Evolutionary conservation across 2,888 invertebrate species (phyloP), one percentile per base, ranked within the genome.

Genomic region (Pollenia griseotomentosa): DNA sequence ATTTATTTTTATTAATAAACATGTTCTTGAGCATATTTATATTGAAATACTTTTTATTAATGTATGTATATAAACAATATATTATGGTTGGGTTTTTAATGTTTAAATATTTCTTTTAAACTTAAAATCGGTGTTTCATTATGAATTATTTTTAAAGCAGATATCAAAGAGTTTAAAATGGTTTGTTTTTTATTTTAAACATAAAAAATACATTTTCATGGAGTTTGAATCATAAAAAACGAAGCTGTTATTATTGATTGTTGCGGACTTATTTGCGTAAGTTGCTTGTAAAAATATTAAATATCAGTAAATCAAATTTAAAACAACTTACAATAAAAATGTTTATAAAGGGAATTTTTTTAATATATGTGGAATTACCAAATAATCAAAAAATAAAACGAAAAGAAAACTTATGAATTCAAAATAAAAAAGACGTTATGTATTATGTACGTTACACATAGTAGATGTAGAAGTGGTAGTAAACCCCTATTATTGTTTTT

Each of bases 171-270:
- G 19, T 10, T 23, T 63, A 42, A 63, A 48, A 9, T 51, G 8
- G 8, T 6, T 46, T 59, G 2, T 46, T 4, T n/a, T 44, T 44
- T 66, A 8, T 44, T 42, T n/a, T 23, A 77, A 65, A 73, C 12
- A 14, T 42, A 44, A 74, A 14, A 66, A 23, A 79, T 1, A 42
- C 10, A 73, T 84, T 73, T 44, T 73, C 51, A 78, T 59, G 14
- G 53, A 78, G 78, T 33, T 33, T 33, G 57, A 73, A 84, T 14
- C 4, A 53, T 65, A 57, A 48, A 7, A 59, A 71, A 44, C 55
- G 63, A 77, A 12, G 85, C 88, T 84, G 87, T 88, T 74, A 73
- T 53, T 70, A 74, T 82, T 42, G 42, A 12, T 61, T 63, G 77
- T 46, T 57, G 82, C 48, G 51, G 61, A 70, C 44, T 61, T 74